Percentiles rank a stretch among this genome's conserved stretches.
phyloP scores from a whole-genome alignment of 2,797 vertebrate genomes.

The Morus bassanus region DNA sequence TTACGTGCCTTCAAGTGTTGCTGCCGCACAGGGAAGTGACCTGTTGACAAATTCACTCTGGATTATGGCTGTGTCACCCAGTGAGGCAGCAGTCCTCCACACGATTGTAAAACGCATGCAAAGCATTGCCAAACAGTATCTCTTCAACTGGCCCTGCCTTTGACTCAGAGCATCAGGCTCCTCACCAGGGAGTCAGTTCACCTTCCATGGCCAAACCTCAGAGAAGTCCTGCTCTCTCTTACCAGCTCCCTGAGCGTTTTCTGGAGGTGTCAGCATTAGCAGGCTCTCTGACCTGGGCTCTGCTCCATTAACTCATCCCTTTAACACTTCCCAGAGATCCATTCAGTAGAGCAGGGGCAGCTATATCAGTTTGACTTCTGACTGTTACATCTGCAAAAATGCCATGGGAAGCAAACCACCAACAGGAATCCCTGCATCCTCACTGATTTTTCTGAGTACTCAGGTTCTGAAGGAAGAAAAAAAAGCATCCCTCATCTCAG shows the following conservation, averaged over 20 bases:
- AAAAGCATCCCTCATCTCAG: fast-evolving
- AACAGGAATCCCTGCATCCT: neutral
- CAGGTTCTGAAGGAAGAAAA: fast-evolving
- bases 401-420: neutral
- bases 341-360: neutral
- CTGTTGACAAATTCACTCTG: neutral
- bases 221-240: neutral
- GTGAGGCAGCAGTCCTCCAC: neutral
- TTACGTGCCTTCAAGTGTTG: fast-evolving
- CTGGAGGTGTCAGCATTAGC: neutral
- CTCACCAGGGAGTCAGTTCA: neutral
- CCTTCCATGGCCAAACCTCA: too few species aligned
- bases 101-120: fast-evolving
- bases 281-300: neutral
- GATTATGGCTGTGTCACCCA: fast-evolving
- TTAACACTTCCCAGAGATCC: neutral
- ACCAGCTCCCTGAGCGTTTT: fast-evolving
- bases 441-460: fast-evolving
- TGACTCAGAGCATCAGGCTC: neutral
- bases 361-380: fast-evolving
- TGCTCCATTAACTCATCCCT: neutral
- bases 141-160: neutral
- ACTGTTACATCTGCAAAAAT: neutral
- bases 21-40: neutral
- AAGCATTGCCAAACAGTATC: neutral